phyloP scores from a whole-genome alignment of 2,113 vertebrate species.

The Poeciliopsis retropinna region DNA sequence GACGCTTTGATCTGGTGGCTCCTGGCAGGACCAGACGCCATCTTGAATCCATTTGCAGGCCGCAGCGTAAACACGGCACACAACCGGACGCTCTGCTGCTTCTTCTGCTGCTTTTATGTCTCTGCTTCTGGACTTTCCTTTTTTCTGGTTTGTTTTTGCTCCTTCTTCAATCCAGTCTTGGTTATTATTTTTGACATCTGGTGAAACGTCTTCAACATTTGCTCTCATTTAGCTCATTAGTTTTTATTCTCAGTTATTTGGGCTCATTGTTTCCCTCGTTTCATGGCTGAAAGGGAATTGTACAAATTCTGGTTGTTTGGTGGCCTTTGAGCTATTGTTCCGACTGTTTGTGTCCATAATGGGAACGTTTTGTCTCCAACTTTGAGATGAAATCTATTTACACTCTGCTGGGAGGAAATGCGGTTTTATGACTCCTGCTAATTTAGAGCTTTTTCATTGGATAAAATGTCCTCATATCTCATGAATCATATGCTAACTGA shows the following conservation, averaged over 20 bases:
- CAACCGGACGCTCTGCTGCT: conserved; percentile 6
- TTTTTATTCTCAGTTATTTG: background rate
- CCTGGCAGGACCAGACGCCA: conserved; percentile 83
- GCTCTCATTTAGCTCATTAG: background rate
- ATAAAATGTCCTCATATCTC: too few species aligned
- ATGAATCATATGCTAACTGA: too few species aligned
- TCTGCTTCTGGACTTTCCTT: conserved; percentile 19
- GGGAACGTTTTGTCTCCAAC: too few species aligned
- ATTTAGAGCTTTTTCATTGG: too few species aligned
- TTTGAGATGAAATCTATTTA: too few species aligned
- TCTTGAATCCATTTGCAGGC: conserved; percentile 90
- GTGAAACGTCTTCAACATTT: background rate
- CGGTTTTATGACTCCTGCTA: too few species aligned
- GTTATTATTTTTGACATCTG: conserved; percentile 1
- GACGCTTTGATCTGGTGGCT: conserved; percentile 85
- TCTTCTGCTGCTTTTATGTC: conserved; percentile 20
- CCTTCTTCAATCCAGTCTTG: conserved; percentile 9
- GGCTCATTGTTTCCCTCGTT: background rate
- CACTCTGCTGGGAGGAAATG: too few species aligned
- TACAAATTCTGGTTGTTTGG: too few species aligned
- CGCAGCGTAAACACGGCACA: conserved; percentile 85
- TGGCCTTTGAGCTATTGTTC: too few species aligned
- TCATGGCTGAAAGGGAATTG: too few species aligned
- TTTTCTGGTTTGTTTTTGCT: conserved; percentile 16
- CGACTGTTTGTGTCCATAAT: too few species aligned